Evolutionary conservation across 2,113 vertebrate species (phyloP).

Genomic region (Bothrops jararaca): DNA sequence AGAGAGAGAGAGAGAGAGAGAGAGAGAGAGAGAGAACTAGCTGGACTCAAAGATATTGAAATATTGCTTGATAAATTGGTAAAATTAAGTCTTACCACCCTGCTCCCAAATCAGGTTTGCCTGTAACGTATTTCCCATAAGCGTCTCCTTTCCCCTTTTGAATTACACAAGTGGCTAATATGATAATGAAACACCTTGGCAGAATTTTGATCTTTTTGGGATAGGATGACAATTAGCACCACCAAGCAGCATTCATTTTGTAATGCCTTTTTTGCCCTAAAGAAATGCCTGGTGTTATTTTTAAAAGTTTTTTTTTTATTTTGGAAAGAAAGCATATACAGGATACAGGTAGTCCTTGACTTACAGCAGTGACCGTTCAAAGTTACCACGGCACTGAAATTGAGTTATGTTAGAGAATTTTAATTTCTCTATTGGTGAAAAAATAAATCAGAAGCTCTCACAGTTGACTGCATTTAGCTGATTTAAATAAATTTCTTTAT

Average conservation of each 20-base stretch:
- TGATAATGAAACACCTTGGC: neutral
- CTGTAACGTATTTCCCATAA: neutral
- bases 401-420: no score
- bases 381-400: no score
- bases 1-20: no score
- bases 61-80: neutral
- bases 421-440: no score
- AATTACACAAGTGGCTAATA: neutral
- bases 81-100: neutral
- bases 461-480: no score
- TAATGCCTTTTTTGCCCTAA: conserved; percentile 73
- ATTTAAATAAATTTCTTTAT: no score
- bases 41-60: neutral
- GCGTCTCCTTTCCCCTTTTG: neutral
- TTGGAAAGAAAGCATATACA: neutral
- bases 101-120: neutral
- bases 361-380: no score
- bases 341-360: no score
- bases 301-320: neutral
- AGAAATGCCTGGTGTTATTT: neutral
- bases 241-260: neutral
- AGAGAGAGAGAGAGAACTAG: no score
- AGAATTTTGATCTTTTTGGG: conserved; percentile 1
- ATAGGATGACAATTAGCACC: conserved; percentile 4
- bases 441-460: no score